Conservation (phyloP, 2,113 vertebrate genomes). For the Orycteropus afer region DNA sequence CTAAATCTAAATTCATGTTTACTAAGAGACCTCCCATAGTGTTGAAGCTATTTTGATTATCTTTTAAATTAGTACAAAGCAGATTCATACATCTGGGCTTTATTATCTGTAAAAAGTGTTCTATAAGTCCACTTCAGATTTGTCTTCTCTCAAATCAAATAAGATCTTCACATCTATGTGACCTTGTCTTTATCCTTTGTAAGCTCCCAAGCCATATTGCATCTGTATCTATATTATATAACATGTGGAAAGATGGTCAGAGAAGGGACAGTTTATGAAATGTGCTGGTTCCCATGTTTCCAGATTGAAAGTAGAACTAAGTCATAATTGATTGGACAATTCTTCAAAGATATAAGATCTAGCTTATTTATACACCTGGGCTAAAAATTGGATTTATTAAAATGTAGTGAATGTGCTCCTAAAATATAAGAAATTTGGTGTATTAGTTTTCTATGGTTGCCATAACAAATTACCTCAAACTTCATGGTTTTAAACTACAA, state of each 20-base stretch:
- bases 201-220: not conserved
- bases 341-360: not conserved
- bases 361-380: not conserved
- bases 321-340: not conserved
- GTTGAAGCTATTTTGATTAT: slow-evolving; percentile 42
- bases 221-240: not conserved
- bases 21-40: not conserved
- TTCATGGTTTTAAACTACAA: not conserved
- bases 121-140: not conserved
- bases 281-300: not conserved
- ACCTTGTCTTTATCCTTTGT: slow-evolving; percentile 30
- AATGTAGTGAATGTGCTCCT: not conserved
- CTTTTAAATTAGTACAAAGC: slow-evolving; percentile 59
- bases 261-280: not conserved
- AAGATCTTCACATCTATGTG: not conserved
- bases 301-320: not conserved
- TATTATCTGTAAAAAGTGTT: not conserved
- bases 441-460: not conserved
- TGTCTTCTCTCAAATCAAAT: not conserved
- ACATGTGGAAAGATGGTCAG: not conserved
- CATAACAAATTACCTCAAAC: not conserved
- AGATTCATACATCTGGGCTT: slow-evolving; percentile 12
- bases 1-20: slow-evolving; percentile 49
- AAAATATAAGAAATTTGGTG: not conserved
- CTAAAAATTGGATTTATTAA: not conserved